A percentile compares a stretch with the other conserved stretches of the same genome.
phyloP scores from a whole-genome alignment of 1,140 invertebrate species.

The Tribolium madens region DNA sequence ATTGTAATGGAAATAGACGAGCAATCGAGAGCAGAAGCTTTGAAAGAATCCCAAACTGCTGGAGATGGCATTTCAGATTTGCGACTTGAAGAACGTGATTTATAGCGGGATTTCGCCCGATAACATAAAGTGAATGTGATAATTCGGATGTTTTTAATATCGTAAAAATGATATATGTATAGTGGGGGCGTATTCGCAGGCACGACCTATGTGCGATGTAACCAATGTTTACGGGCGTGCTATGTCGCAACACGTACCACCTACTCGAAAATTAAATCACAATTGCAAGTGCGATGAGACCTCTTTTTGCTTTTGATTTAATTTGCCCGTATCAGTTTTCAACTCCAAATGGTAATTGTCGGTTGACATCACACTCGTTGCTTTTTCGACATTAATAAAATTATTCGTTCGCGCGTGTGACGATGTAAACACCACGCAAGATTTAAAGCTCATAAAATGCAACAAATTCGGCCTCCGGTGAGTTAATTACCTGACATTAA shows the following conservation, averaged over 20 bases:
- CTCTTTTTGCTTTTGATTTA: neutral
- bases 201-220: neutral
- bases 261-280: too few species aligned
- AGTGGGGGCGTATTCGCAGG: neutral
- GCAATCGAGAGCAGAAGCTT: neutral
- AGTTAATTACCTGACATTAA: constrained; percentile 31
- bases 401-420: constrained; percentile 12
- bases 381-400: constrained; percentile 7
- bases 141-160: constrained; percentile 5
- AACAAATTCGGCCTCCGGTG: constrained; percentile 22
- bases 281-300: too few species aligned
- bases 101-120: constrained; percentile 30
- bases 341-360: constrained; percentile 9
- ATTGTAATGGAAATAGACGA: neutral
- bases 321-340: neutral
- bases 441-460: constrained; percentile 31
- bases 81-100: constrained; percentile 18
- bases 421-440: constrained; percentile 20
- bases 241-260: too few species aligned
- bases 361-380: neutral
- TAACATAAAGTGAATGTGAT: constrained; percentile 21
- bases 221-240: too few species aligned
- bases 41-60: neutral
- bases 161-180: constrained; percentile 6
- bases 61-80: constrained; percentile 9